phyloP scores from a whole-genome alignment of 1,140 invertebrate genomes.

The Papilio dardanus region DNA sequence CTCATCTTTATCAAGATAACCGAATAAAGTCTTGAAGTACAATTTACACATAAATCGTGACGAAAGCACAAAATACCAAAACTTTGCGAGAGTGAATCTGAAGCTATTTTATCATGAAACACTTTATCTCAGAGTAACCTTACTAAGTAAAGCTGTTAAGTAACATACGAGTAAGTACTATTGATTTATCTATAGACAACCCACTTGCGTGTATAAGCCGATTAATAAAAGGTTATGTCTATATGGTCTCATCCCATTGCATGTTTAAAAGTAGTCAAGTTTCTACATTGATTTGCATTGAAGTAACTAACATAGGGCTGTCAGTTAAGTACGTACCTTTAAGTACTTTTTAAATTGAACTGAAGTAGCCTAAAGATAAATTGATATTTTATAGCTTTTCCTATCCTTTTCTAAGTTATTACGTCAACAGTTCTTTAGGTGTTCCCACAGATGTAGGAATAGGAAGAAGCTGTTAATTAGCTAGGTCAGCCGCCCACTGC shows the following conservation, averaged over 20 bases:
- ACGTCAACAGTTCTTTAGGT: not conserved
- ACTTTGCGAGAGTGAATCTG: not conserved
- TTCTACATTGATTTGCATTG: not conserved
- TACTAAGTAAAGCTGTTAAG: no score
- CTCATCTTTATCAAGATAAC: not conserved
- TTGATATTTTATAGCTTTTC: no score
- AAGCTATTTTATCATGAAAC: not conserved
- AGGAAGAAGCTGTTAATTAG: constrained; percentile 39
- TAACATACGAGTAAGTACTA: no score
- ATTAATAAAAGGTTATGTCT: not conserved
- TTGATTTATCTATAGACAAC: not conserved
- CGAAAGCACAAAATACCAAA: not conserved
- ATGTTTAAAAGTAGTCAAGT: not conserved
- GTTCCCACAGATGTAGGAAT: constrained; percentile 35
- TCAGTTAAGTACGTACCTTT: not conserved
- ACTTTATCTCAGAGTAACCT: no score
- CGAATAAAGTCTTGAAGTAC: not conserved
- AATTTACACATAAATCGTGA: not conserved
- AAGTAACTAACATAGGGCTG: not conserved
- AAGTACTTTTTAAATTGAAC: no score
- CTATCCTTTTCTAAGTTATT: not conserved
- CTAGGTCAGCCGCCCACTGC: constrained; percentile 41
- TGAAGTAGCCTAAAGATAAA: no score
- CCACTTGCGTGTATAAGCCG: not conserved
- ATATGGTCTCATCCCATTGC: not conserved